phyloP scores from a whole-genome alignment of 2,797 vertebrate species.

The Spheniscus humboldti region DNA sequence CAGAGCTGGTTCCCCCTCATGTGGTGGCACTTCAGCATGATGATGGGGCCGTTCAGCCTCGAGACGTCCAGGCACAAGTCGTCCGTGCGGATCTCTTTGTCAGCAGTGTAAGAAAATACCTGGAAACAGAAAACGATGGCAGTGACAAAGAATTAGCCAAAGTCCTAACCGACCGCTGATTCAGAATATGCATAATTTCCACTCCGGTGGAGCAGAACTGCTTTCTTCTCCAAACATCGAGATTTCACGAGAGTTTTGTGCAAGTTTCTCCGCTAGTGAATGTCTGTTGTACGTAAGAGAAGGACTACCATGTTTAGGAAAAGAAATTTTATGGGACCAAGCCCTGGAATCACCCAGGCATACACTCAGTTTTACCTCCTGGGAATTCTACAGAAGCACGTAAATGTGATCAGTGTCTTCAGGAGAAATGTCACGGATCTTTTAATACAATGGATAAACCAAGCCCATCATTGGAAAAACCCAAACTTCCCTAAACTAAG shows the following conservation, averaged over 20 bases:
- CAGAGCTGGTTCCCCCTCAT: constrained; percentile 99
- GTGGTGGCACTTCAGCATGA: constrained; percentile 98
- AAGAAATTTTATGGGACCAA: neutral
- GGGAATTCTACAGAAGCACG: neutral
- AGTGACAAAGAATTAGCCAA: neutral
- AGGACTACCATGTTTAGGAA: neutral
- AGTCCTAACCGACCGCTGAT: accelerated
- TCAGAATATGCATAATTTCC: accelerated
- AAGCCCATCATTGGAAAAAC: neutral
- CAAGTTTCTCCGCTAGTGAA: neutral
- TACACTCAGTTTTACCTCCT: neutral
- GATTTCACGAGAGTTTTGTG: too few species aligned
- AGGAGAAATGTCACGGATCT: neutral
- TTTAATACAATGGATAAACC: neutral
- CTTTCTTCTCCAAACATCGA: neutral
- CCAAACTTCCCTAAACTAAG: neutral
- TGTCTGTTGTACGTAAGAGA: neutral
- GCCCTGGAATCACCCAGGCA: neutral
- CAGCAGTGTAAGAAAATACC: constrained; percentile 98
- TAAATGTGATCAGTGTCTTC: accelerated
- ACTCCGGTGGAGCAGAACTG: neutral
- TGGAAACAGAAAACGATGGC: constrained; percentile 28
- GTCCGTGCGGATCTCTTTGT: constrained; percentile 97
- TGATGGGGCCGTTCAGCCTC: constrained; percentile 91
- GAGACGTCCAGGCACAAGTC: constrained; percentile 97